Evolutionary conservation across 2,888 invertebrate genomes (phyloP).

Genomic region (Dicranocentrus wangi): DNA sequence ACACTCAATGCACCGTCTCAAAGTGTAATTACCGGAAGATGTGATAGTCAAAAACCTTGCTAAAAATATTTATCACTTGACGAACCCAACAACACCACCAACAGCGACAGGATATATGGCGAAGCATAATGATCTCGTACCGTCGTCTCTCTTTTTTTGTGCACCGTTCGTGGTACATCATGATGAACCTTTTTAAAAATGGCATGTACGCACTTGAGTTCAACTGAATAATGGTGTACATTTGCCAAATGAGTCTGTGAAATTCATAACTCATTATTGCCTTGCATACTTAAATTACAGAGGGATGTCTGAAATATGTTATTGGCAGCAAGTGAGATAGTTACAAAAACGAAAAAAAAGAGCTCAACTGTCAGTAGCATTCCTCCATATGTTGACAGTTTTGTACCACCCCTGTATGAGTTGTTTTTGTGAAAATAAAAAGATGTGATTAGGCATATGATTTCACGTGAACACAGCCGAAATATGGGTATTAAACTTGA

Average conservation of each 20-base stretch:
- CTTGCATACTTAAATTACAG: background rate
- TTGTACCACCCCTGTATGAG: background rate
- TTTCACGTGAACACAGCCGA: too few relatives aligned
- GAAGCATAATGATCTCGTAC: too few relatives aligned
- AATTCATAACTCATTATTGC: slow-evolving; percentile 53
- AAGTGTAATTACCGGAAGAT: slow-evolving; percentile 28
- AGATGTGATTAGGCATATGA: too few relatives aligned
- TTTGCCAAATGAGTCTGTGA: slow-evolving; percentile 50
- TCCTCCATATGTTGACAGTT: background rate
- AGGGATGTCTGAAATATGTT: background rate
- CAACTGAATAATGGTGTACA: slow-evolving; percentile 49
- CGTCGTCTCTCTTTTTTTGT: too few relatives aligned
- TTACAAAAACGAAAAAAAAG: too few relatives aligned
- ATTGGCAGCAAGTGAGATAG: too few relatives aligned
- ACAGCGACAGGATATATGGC: too few relatives aligned
- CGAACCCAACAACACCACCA: too few relatives aligned
- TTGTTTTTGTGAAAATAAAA: background rate
- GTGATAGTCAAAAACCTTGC: slow-evolving; percentile 22
- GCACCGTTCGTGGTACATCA: too few relatives aligned
- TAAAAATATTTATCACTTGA: too few relatives aligned
- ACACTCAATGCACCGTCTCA: slow-evolving; percentile 12
- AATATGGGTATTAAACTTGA: too few relatives aligned
- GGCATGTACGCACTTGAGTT: slow-evolving; percentile 42
- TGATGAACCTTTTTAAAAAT: slow-evolving; percentile 23
- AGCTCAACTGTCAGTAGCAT: too few relatives aligned